Base-by-base conservation (phyloP, 2,797 vertebrate species). In the Zenarchopterus dispar region DNA sequence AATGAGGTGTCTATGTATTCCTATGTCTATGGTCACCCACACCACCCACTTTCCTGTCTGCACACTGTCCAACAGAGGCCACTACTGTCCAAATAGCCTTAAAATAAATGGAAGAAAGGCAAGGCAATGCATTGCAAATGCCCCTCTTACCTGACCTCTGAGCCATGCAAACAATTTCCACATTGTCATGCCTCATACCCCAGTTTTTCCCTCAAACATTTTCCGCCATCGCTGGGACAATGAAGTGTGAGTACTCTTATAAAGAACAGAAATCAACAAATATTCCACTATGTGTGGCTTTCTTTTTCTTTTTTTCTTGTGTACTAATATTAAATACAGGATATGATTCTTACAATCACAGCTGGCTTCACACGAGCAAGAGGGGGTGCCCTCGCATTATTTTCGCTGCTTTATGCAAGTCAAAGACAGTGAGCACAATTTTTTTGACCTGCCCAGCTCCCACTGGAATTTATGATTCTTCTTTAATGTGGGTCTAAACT, bases 391-490 rank as follows among this genome's bases (percentile, higher is more conserved):
- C 6, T 15, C 13, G n/a, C 19, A 33, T 13, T 17, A 45, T 62
- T n/a, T 22, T 26, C 3, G 17, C 4, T 13, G 22, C 17, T n/a
- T 1, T 16, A 26, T 28, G 11, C n/a, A 51, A 51, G 43, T 13
- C 19, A n/a, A n/a, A 60, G 21, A 21, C 3, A 49, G 4, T 10
- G 45, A 49, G 45, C 26, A 10, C 19, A 59, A 3, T 39, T 19
- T 9, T 23, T 8, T 48, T 36, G 23, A 17, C 9, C 28, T 18
- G 2, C 33, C 16, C n/a, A 21, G 48, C 21, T 58, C 6, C 18
- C 16, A 15, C 13, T 62, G 42, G 4, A 53, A 57, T 57, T 8
- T 48, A 44, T 41, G 11, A 55, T 26, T 64, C 16, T 56, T 19
- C 19, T 42, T 16, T 22, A 21, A 51, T 42, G 31, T 43, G 22